These are phyloP conservation scores for Chironomus tepperi DNA, from an alignment of 1,140 invertebrate genomes.

Conservation along the genomic window DNA sequence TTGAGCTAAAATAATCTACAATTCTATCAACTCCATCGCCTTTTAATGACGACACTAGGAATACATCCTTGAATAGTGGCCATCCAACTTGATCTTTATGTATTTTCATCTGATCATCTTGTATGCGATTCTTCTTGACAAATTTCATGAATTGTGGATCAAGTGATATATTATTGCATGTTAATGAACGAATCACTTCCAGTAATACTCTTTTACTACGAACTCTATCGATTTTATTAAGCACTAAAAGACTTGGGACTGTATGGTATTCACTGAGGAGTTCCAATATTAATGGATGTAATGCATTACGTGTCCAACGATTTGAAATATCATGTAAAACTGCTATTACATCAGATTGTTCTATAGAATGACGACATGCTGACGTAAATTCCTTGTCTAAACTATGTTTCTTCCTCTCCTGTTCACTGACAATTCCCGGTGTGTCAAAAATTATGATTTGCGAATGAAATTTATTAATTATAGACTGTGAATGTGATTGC, in stretches of 20 bases:
- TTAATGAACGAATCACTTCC: slow-evolving; percentile 56
- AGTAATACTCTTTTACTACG: slow-evolving; percentile 68
- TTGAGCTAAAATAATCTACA: slow-evolving; percentile 60
- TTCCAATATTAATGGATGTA: slow-evolving; percentile 61
- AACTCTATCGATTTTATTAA: slow-evolving; percentile 83
- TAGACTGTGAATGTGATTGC: slow-evolving; percentile 56
- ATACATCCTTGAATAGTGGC: slow-evolving; percentile 72
- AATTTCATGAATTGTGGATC: slow-evolving; percentile 31
- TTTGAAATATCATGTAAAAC: slow-evolving; percentile 79
- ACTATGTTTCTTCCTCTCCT: slow-evolving; percentile 58
- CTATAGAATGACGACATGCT: slow-evolving; percentile 55
- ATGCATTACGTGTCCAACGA: slow-evolving; percentile 50
- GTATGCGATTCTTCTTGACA: background rate
- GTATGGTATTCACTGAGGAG: slow-evolving; percentile 53
- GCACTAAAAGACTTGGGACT: slow-evolving; percentile 66
- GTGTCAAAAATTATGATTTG: slow-evolving; percentile 87
- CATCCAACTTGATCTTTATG: slow-evolving; percentile 46
- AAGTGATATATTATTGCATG: slow-evolving; percentile 50
- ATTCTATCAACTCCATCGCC: slow-evolving; percentile 68
- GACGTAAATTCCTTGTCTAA: slow-evolving; percentile 54
- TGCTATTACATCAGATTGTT: slow-evolving; percentile 70
- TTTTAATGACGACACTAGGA: slow-evolving; percentile 77
- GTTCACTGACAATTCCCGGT: slow-evolving; percentile 62
- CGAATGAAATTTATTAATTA: slow-evolving; percentile 60
- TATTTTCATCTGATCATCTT: slow-evolving; percentile 24